Evolutionary conservation across 2,888 invertebrate genomes (phyloP), one percentile per base, ranked within the genome.

Genomic region (Caenorhabditis drosophilae): DNA sequence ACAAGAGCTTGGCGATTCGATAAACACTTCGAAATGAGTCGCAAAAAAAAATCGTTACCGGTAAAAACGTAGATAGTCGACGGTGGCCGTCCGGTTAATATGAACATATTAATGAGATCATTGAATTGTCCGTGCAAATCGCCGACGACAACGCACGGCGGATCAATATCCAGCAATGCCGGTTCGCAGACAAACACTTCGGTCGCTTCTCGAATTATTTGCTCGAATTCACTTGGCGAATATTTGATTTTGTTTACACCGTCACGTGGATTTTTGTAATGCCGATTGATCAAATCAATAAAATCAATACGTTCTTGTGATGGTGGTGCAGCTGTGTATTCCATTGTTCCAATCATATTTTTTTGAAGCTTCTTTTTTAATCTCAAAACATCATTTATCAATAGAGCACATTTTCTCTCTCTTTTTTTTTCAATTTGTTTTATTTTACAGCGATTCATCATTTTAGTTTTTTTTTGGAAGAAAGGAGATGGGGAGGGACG

Each of bases 91-190:
- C 77, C 77, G 11, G 73, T 26, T 26, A 76, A 47, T 16, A 73
- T 38, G 58, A 77, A 76, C 64, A 76, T 75, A 61, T 72, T 73
- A 54, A 74, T 55, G 23, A 77, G 64, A 40, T 75, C 75, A 52
- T 75, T 75, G 57, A 57, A 75, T 31, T 72, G 70, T 26, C 75
- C 74, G 45, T 72, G 74, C 11, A 76, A 52, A 45, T 73, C 75
- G 0, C 75, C 75, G 41, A 75, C 74, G 15, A 75, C 57, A 0
- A 61, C 61, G 12, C 70, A 53, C 6, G 74, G 74, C 1, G 75
- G 74, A 22, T 67, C 67, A 12, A 73, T 52, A 47, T 75, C 76
- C 4, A 77, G 31, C n/a, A 77, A 55, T 0, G 75, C 58, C 4
- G 55, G 60, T 41, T 76, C 74, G 2, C 42, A 42, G 15, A 44